Evolutionary conservation across 2,797 vertebrate species (phyloP), one percentile per base, ranked within the genome.

Genomic region (Denticeps clupeoides): DNA sequence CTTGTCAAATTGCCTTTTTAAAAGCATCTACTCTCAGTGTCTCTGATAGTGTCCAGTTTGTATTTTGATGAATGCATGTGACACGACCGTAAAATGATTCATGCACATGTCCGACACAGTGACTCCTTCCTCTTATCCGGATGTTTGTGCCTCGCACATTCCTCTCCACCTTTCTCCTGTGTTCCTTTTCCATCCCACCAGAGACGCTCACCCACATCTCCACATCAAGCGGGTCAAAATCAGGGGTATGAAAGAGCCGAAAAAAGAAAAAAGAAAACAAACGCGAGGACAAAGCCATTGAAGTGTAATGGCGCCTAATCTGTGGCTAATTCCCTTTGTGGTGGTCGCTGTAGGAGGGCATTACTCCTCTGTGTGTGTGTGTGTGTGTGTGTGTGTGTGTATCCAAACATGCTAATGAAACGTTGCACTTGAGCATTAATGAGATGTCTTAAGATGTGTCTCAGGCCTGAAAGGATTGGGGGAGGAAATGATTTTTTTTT

Each of bases 331-430:
- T 58, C 40, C 49, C 49, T 60, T 57, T 58, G 45, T 44, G 25
- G 45, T 21, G 4, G 2, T 37, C 41, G 35, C 44, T 48, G 50
- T 59, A 41, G 51, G 28, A 63, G 53, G 50, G 45, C 47, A 41
- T 59, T 57, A 56, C 31, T 56, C 40, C 26, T 31, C 15, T 55
- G 29, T 53, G 19, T 51, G 27, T 40, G 23, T 55, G 22, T 37
- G 19, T 13, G 31, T 42, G 12, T 41, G 22, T 6, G 12, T 12
- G 27, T 51, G n/a, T 41, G 23, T 41, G 12, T 41, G 21, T n/a
- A 23, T 13, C 46, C 35, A 58, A 56, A 56, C 35, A 55, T 57
- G 62, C 58, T 72, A 70, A 77, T 73, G 52, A 74, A 64, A 66
- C 58, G 53, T 54, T 58, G 58, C 47, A 68, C 51, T 44, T 40